These are phyloP conservation scores for Odocoileus hemionus DNA, from an alignment of 2,113 vertebrate genomes.

Conservation along the genomic window DNA sequence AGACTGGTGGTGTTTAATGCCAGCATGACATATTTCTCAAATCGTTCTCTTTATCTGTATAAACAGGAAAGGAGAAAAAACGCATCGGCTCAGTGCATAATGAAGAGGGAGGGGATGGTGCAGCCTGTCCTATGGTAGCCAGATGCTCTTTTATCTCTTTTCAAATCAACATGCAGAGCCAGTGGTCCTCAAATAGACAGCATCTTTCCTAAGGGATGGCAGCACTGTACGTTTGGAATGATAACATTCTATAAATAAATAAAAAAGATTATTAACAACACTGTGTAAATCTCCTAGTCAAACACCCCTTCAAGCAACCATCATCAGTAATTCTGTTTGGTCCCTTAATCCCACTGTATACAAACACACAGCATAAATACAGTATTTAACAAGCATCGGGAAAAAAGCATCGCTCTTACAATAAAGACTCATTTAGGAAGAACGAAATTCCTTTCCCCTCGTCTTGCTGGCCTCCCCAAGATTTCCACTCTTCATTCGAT, in stretches of 20 bases:
- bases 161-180: constrained; percentile 78
- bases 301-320: constrained; percentile 76
- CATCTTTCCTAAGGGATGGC: constrained; percentile 78
- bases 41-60: constrained; percentile 76
- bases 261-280: constrained; percentile 78
- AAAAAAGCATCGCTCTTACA: constrained; percentile 19
- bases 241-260: constrained; percentile 77
- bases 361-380: constrained; percentile 68
- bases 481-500: constrained; percentile 48
- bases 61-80: constrained; percentile 76
- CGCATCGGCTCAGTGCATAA: constrained; percentile 67
- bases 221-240: constrained; percentile 73
- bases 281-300: constrained; percentile 75
- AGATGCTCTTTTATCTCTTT: constrained; percentile 77
- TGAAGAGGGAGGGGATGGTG: constrained; percentile 69
- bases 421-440: constrained; percentile 70
- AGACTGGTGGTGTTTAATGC: constrained; percentile 75
- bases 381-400: constrained; percentile 71
- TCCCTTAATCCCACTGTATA: constrained; percentile 71
- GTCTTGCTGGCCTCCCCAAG: neutral
- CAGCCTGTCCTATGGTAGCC: constrained; percentile 65
- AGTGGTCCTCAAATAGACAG: constrained; percentile 77
- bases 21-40: constrained; percentile 77
- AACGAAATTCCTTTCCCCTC: neutral
- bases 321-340: constrained; percentile 58